These are phyloP conservation scores for Napeogenes inachia DNA, from an alignment of 2,888 invertebrate genomes.

Conservation along the genomic window DNA sequence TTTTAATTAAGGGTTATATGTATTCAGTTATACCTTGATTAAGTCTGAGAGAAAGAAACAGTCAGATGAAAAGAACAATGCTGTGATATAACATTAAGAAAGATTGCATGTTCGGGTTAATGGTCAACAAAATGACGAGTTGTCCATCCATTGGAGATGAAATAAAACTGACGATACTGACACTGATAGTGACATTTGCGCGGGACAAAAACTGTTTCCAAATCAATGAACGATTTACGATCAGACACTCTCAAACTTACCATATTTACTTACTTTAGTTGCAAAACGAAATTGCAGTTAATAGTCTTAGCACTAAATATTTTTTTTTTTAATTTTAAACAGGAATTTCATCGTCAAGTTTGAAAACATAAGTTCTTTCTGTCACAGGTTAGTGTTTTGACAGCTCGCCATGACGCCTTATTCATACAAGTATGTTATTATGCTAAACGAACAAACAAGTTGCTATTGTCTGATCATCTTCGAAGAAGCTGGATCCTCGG, in stretches of 20 bases:
- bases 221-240: constrained; percentile 32
- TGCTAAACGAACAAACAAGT: constrained; percentile 15
- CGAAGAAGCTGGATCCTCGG: background rate
- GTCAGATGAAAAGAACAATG: too few relatives aligned
- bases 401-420: constrained; percentile 58
- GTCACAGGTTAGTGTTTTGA: constrained; percentile 64
- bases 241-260: constrained; percentile 21
- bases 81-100: too few relatives aligned
- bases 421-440: constrained; percentile 31
- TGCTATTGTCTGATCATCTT: constrained; percentile 23
- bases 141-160: constrained; percentile 16
- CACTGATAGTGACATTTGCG: constrained; percentile 32
- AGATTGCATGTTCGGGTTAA: too few relatives aligned
- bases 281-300: too few relatives aligned
- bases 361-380: constrained; percentile 43
- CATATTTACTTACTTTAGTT: too few relatives aligned
- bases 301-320: too few relatives aligned
- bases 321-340: constrained; percentile 5
- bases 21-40: too few relatives aligned
- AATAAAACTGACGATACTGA: constrained; percentile 23
- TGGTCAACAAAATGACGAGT: constrained; percentile 17
- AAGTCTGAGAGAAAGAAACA: too few relatives aligned
- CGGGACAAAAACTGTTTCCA: constrained; percentile 29
- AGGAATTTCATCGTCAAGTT: constrained; percentile 31
- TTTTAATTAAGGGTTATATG: too few relatives aligned